A percentile compares a stretch with the other conserved stretches of the same genome.
These are phyloP conservation scores for Lepidostoma basale DNA, from an alignment of 1,140 invertebrate species.

Conservation along the genomic window DNA sequence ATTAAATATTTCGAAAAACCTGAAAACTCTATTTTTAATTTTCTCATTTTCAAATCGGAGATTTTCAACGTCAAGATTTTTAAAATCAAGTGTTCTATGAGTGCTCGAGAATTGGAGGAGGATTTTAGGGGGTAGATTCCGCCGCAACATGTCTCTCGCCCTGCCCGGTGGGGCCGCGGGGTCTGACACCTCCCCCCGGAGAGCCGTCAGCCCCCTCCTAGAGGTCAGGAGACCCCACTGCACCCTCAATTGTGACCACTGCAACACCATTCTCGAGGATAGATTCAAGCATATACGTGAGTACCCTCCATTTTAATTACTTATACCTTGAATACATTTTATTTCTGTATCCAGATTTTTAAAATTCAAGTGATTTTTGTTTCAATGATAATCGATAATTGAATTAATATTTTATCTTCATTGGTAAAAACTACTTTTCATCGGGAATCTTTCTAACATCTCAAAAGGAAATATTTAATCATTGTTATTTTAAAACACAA, in stretches of 20 bases:
- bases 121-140: too few relatives aligned
- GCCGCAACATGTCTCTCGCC: slow-evolving; percentile 57
- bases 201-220: slow-evolving; percentile 70
- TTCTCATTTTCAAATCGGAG: too few relatives aligned
- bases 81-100: too few relatives aligned
- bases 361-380: neutral
- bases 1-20: too few relatives aligned
- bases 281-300: slow-evolving; percentile 69
- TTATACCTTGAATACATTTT: neutral
- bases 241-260: slow-evolving; percentile 74
- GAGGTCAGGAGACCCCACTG: slow-evolving; percentile 73
- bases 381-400: neutral
- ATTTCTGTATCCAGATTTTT: neutral
- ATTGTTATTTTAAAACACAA: too few relatives aligned
- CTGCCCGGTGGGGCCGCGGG: slow-evolving; percentile 51
- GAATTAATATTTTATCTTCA: too few relatives aligned
- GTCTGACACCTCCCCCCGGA: slow-evolving; percentile 63
- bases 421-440: too few relatives aligned
- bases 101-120: too few relatives aligned
- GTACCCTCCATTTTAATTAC: slow-evolving; percentile 31
- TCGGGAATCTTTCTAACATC: too few relatives aligned
- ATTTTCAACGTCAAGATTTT: too few relatives aligned
- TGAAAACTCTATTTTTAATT: too few relatives aligned
- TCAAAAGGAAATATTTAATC: too few relatives aligned
- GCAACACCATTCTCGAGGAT: slow-evolving; percentile 70